Evolutionary conservation across 2,888 invertebrate genomes (phyloP), one percentile per base, ranked within the genome.

Genomic region (Drosophila peninsularis): DNA sequence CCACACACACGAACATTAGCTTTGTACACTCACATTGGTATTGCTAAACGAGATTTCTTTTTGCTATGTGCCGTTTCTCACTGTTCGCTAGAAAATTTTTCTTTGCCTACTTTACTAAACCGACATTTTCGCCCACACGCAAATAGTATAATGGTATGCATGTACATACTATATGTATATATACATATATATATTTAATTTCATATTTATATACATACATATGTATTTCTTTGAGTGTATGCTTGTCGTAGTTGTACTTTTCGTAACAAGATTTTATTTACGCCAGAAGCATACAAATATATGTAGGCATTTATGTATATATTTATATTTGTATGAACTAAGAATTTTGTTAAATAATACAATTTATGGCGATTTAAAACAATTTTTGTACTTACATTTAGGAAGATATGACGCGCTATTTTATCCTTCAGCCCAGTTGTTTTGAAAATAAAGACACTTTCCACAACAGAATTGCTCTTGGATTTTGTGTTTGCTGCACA

Each of bases 401-500:
- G 63, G 49, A 80, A 91, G 17, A 91, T 68, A 71, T 82, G 89
- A 42, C 82, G 79, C 37, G 89, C 81, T 71, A 91, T 87, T 80
- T 90, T 91, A 68, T 91, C 91, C 80, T 80, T 87, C 10, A 91
- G 50, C 14, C 87, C 89, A 37, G 75, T 61, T 24, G 91, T 91
- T 72, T 91, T 90, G 60, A 91, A 81, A 50, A 91, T 91, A 61
- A 90, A 91, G 60, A 91, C 91, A 71, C 90, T 90, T 71, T 91
- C 91, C 27, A 89, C 84, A 10, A 90, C 85, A 0, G 91, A 90
- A 69, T 90, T 88, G 37, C 55, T 90, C 71, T 81, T 90, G 62
- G 80, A 81, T 74, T 90, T 91, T 5, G 91, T 91, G 54, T 91
- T 89, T 19, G 88, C 91, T 45, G 91, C 91, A 75, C 91, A 91